These are phyloP conservation scores for Horisme vitalbata DNA, from an alignment of 2,888 invertebrate genomes.

Conservation along the genomic window DNA sequence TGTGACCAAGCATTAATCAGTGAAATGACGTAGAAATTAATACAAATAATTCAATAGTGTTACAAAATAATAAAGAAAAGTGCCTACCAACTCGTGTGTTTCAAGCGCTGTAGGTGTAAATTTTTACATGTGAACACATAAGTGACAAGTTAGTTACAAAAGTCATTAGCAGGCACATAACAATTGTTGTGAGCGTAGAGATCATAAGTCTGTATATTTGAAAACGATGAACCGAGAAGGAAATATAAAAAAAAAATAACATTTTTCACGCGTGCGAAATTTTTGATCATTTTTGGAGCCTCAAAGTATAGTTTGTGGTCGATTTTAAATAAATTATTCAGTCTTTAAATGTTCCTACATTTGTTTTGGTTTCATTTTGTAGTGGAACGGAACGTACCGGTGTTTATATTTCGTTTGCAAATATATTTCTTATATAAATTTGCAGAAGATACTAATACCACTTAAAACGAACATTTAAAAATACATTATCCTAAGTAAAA, in stretches of 20 bases:
- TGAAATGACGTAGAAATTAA: too few relatives aligned
- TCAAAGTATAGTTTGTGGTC: too few relatives aligned
- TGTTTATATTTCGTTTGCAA: not conserved
- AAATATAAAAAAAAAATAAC: too few relatives aligned
- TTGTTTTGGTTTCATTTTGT: not conserved
- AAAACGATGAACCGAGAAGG: too few relatives aligned
- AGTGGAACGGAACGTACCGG: not conserved
- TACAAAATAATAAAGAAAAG: not conserved
- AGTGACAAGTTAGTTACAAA: constrained; percentile 14
- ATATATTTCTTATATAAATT: not conserved
- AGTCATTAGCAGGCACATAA: constrained; percentile 22
- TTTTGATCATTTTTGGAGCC: too few relatives aligned
- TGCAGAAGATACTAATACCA: constrained; percentile 1
- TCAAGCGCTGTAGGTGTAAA: constrained; percentile 13
- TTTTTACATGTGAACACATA: constrained; percentile 9
- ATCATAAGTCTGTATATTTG: too few relatives aligned
- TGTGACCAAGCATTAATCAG: too few relatives aligned
- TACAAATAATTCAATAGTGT: too few relatives aligned
- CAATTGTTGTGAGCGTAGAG: constrained; percentile 18
- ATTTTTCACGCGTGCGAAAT: too few relatives aligned
- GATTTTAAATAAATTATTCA: not conserved
- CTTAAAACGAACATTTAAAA: constrained; percentile 10
- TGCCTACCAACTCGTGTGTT: not conserved
- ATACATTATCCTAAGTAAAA: constrained; percentile 13
- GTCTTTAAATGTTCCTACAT: not conserved